phyloP scores from a whole-genome alignment of 2,113 vertebrate species.

The Meriones unguiculatus region DNA sequence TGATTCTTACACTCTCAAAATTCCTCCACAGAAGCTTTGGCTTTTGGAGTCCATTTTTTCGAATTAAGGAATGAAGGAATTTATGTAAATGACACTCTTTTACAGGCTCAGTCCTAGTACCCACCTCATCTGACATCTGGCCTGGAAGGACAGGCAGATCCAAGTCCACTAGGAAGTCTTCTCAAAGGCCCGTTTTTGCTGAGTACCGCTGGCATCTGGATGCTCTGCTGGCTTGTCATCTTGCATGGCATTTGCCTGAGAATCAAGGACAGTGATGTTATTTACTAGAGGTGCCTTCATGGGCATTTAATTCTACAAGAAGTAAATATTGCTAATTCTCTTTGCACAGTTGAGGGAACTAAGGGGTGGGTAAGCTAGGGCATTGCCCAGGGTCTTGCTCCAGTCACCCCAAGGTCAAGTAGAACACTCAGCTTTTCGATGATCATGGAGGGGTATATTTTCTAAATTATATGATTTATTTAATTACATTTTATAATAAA shows the following conservation, averaged over 20 bases:
- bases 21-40: not conserved
- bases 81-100: not conserved
- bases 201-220: not conserved
- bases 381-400: not conserved
- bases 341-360: not conserved
- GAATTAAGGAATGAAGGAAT: not conserved
- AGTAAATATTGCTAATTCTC: not conserved
- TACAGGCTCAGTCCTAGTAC: not conserved
- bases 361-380: not conserved
- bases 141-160: not conserved
- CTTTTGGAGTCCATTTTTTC: not conserved
- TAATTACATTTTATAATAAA: conserved; percentile 7
- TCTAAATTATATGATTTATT: not conserved
- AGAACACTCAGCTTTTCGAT: not conserved
- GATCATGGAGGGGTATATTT: not conserved
- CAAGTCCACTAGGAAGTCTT: not conserved
- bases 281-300: not conserved
- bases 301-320: not conserved
- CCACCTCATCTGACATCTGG: not conserved
- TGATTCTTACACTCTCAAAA: not conserved
- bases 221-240: not conserved
- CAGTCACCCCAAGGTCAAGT: not conserved
- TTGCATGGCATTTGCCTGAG: not conserved
- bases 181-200: not conserved
- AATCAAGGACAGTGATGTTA: not conserved